phyloP scores from a whole-genome alignment of 2,888 invertebrate genomes.

The Platycnemis pennipes region DNA sequence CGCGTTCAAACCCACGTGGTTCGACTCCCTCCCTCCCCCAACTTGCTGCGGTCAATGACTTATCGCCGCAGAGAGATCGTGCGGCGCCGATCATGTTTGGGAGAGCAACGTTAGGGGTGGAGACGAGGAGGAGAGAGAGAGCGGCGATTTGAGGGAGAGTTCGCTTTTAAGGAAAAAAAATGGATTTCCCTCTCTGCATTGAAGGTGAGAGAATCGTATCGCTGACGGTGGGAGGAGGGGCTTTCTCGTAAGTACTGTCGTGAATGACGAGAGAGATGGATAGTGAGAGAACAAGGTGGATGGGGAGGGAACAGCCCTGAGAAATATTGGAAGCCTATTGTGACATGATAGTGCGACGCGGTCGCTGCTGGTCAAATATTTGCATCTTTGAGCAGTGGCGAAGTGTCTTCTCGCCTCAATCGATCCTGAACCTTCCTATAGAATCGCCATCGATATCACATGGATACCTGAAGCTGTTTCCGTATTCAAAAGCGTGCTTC shows the following conservation, averaged over 20 bases:
- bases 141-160: background rate
- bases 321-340: background rate
- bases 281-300: background rate
- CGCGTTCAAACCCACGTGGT: slow-evolving; percentile 55
- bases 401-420: background rate
- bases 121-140: slow-evolving; percentile 74
- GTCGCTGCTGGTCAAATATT: background rate
- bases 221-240: background rate
- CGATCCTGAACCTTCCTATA: background rate
- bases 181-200: background rate
- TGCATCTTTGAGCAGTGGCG: background rate
- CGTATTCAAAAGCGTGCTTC: background rate
- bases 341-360: background rate
- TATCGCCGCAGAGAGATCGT: slow-evolving; percentile 8
- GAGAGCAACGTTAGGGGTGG: slow-evolving; percentile 74
- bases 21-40: background rate
- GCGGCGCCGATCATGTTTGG: background rate
- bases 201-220: background rate
- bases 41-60: slow-evolving; percentile 40
- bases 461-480: background rate
- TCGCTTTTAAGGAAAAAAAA: too few relatives aligned
- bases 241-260: background rate
- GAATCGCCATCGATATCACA: background rate
- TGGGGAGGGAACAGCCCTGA: background rate
- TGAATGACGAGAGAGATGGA: background rate